Evolutionary conservation across 2,797 vertebrate genomes (phyloP).

Genomic region (Clamator glandarius): DNA sequence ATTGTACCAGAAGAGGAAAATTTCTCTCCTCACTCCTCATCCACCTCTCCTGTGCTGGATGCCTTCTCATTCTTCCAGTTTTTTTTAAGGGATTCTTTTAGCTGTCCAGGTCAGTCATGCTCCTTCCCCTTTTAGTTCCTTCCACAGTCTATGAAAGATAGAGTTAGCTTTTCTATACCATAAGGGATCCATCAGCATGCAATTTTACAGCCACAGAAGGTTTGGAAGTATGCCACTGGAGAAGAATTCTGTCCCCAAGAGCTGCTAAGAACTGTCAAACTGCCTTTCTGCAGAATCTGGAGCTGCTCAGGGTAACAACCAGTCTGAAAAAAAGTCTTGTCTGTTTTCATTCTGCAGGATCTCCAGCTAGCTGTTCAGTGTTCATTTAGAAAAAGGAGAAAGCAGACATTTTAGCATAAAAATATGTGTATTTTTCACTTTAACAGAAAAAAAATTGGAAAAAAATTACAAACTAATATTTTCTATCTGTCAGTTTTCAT

Average conservation of each 20-base stretch:
- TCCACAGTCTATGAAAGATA: slow-evolving; percentile 20
- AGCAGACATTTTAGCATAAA: not conserved
- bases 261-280: slow-evolving; percentile 38
- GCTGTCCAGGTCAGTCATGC: slow-evolving; percentile 1
- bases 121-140: not conserved
- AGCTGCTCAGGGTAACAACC: not conserved
- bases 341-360: not conserved
- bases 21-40: not conserved
- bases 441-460: not conserved
- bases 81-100: slow-evolving; percentile 21
- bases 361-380: not conserved
- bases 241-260: slow-evolving; percentile 9
- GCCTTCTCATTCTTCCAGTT: not conserved
- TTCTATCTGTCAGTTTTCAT: not conserved
- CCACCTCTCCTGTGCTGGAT: not conserved
- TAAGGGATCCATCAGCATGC: slow-evolving; percentile 20
- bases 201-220: slow-evolving; percentile 38
- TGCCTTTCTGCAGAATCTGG: slow-evolving; percentile 35
- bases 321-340: not conserved
- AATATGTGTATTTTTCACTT: not conserved
- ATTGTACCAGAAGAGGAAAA: not conserved
- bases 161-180: slow-evolving; percentile 26
- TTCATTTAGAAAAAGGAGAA: not conserved
- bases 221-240: slow-evolving; percentile 51
- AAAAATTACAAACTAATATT: not conserved